These are phyloP conservation scores for Calidris pygmaea DNA, from an alignment of 2,113 vertebrate species.

Conservation along the genomic window DNA sequence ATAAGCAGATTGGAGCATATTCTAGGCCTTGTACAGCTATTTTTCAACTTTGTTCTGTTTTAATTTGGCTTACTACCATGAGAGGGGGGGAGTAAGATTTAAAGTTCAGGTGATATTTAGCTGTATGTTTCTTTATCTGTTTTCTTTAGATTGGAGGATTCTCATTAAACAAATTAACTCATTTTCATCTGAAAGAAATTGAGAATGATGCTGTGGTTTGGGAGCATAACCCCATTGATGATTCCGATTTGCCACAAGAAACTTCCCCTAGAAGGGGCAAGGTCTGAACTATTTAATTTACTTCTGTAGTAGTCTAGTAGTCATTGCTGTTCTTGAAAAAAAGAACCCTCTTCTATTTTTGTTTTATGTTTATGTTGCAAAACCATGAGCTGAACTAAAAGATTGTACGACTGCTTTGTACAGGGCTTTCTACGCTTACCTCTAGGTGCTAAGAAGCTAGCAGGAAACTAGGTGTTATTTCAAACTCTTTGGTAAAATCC, in stretches of 20 bases:
- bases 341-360: not conserved
- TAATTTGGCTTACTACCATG: not conserved
- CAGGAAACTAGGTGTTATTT: not conserved
- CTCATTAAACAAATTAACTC: constrained; percentile 77
- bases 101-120: not conserved
- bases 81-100: not conserved
- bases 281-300: constrained; percentile 63
- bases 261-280: constrained; percentile 70
- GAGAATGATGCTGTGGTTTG: constrained; percentile 79
- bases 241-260: constrained; percentile 65
- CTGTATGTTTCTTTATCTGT: not conserved
- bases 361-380: not conserved
- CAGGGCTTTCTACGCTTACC: not conserved
- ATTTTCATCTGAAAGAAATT: constrained; percentile 80
- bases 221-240: constrained; percentile 70
- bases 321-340: not conserved
- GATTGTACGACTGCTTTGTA: not conserved
- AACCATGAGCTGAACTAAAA: not conserved
- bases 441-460: not conserved
- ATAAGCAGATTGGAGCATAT: not conserved
- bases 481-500: not conserved
- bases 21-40: not conserved
- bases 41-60: not conserved
- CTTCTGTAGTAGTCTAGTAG: not conserved
- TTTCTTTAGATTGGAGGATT: constrained; percentile 78